Evolutionary conservation across 1,140 invertebrate genomes (phyloP), one percentile per base, ranked within the genome.

Genomic region (Drepana arcuata): DNA sequence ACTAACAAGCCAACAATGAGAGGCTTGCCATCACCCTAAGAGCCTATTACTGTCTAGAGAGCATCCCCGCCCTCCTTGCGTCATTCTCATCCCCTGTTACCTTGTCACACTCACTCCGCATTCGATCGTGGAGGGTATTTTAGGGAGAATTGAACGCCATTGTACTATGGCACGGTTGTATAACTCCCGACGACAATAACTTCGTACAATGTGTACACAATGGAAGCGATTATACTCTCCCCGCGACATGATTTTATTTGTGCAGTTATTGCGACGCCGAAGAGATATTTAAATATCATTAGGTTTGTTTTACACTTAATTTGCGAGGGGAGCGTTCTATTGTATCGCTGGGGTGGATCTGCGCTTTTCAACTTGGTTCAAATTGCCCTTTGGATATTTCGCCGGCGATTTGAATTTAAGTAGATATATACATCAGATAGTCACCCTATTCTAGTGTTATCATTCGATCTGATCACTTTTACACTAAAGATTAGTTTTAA

Each of bases 271-370:
- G 67, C 64, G 65, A 62, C 61, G 71, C 54, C 60, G 59, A 65
- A 59, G 70, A 78, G 73, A 79, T 81, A 81, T 81, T 79, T 79
- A 79, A 81, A 81, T 81, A 79, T 77, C 77, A 81, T 81, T 81
- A 78, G 77, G 74, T 81, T 81, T 81, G 77, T 81, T 81, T 81
- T 81, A 79, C 77, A 81, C 72, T 82, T 81, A 81, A 81, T 81
- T 81, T 81, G 74, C 65, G 69, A 79, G 72, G 77, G 77, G 73
- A 58, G 49, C 53, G 48, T 48, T 54, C 49, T 59, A 59, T 50
- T 55, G 50, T 66, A 72, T 72, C 48, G 55, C 28, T 49, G 52
- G 67, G 69, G 73, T 70, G 73, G 71, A 48, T 63, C 50, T n/a
- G n/a, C 38, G 34, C 39, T 29, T 34, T 65, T 47, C 40, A 49